Base-by-base conservation (phyloP, 2,113 vertebrate genomes). In the Bettongia penicillata region DNA sequence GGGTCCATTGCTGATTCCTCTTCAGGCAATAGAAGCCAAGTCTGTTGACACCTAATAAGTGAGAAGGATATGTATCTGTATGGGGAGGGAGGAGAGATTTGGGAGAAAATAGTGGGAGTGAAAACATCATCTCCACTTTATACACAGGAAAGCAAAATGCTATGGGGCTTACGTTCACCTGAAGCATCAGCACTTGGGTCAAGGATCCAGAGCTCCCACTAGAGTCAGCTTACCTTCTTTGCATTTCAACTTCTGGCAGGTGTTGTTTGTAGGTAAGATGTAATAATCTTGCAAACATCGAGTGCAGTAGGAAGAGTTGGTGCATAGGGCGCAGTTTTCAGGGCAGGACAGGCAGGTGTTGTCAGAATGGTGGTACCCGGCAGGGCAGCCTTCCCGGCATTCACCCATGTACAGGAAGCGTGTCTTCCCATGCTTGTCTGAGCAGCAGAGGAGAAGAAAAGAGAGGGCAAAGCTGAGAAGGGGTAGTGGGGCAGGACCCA, bases 381-480 rank as follows among this genome's bases (percentile, higher is more conserved):
- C 89, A 0, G 99, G 99, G 95, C 99, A 99, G 92, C 57, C 97
- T 14, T 98, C 98, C 90, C 97, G 98, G 98, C 99, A 99, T 94
- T 99, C 98, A 22, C 98, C 98, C 37, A 93, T 51, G 43, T 99
- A 98, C 10, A 99, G 96, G 98, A 99, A 99, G 84, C 97, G 98
- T 11, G 98, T 61, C 2, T 90, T 97, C 10, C 97, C 98, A 37
- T 98, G 98, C 92, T 93, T 98, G 94, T 99, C 99, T 99, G 98
- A 77, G 52, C 9, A 93, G 90, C 37, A 95, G 47, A 96, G 51
- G 1, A 50, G 2, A 23, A 94, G 77, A 89, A 16, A 3, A 97
- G 95, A 95, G 61, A 9, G 26, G n/a, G 55, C 53, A 95, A 90
- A 95, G 37, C 22, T n/a, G 31, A n/a, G 61, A 68, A 8, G 25